Evolutionary conservation across 2,113 vertebrate species (phyloP).

Genomic region (Pluvianellus socialis): DNA sequence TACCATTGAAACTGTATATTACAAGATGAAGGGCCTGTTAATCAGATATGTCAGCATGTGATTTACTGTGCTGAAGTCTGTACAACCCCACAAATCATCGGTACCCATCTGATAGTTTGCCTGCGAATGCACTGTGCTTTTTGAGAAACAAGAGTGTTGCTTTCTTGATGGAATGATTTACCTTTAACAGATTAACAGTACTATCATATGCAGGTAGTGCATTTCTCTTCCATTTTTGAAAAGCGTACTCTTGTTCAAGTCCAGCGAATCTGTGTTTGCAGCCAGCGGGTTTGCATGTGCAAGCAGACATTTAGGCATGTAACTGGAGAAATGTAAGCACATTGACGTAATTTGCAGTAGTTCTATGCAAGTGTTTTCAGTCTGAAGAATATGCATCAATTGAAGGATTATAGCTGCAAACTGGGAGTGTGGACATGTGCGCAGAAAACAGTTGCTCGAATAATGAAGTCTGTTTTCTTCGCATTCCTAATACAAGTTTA

Average conservation of each 20-base stretch:
- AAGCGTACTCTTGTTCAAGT: neutral
- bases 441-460: neutral
- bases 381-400: neutral
- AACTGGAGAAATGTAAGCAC: neutral
- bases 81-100: neutral
- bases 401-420: neutral
- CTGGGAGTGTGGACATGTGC: neutral
- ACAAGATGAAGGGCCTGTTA: neutral
- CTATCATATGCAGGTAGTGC: neutral
- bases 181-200: neutral
- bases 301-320: neutral
- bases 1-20: fast-evolving
- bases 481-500: neutral
- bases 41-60: neutral
- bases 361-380: neutral
- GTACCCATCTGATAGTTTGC: neutral
- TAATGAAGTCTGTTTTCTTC: neutral
- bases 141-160: neutral
- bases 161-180: neutral
- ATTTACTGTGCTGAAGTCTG: neutral
- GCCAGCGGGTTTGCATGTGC: neutral
- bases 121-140: neutral
- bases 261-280: neutral
- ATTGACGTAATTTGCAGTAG: neutral
- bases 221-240: neutral